Evolutionary conservation across 2,797 vertebrate genomes (phyloP).

Genomic region (Acipenser oxyrinchus): DNA sequence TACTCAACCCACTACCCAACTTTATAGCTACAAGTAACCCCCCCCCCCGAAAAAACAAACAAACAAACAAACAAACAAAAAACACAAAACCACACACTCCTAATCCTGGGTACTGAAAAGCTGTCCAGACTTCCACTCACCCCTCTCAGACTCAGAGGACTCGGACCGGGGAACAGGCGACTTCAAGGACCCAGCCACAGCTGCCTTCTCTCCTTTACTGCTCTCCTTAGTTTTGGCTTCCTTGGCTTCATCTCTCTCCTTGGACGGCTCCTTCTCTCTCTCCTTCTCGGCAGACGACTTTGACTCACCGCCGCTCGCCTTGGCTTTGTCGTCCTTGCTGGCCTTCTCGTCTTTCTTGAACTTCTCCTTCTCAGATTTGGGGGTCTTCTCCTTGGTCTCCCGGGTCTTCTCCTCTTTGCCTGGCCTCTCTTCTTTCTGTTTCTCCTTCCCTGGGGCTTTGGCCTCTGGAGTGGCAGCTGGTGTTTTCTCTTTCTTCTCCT

Average conservation of each 20-base stretch:
- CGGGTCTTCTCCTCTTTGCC: slow-evolving; percentile 77
- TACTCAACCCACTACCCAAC: too few species aligned
- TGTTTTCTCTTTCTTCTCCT: slow-evolving; percentile 84
- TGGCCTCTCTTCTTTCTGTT: slow-evolving; percentile 83
- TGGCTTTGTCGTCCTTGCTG: slow-evolving; percentile 68
- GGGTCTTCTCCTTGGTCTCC: slow-evolving; percentile 67
- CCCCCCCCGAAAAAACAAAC: too few species aligned
- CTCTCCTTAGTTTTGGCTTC: slow-evolving; percentile 82
- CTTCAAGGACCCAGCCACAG: slow-evolving; percentile 81
- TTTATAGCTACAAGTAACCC: too few species aligned
- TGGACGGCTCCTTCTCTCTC: slow-evolving; percentile 78
- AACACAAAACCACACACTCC: background rate
- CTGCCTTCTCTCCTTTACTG: slow-evolving; percentile 80
- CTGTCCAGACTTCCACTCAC: slow-evolving; percentile 40
- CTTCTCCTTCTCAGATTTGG: slow-evolving; percentile 68
- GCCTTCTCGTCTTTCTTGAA: slow-evolving; percentile 69
- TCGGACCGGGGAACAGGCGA: slow-evolving; percentile 85
- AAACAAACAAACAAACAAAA: background rate
- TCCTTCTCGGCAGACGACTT: slow-evolving; percentile 72
- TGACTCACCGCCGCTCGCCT: slow-evolving; percentile 62
- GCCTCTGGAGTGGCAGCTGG: slow-evolving; percentile 61
- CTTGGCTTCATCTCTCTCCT: slow-evolving; percentile 83
- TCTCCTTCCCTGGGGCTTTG: slow-evolving; percentile 79
- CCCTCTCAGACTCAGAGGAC: slow-evolving; percentile 83
- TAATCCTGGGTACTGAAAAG: background rate